Conservation (phyloP, 2,113 vertebrate species). For the Aspiorhynchus laticeps region DNA sequence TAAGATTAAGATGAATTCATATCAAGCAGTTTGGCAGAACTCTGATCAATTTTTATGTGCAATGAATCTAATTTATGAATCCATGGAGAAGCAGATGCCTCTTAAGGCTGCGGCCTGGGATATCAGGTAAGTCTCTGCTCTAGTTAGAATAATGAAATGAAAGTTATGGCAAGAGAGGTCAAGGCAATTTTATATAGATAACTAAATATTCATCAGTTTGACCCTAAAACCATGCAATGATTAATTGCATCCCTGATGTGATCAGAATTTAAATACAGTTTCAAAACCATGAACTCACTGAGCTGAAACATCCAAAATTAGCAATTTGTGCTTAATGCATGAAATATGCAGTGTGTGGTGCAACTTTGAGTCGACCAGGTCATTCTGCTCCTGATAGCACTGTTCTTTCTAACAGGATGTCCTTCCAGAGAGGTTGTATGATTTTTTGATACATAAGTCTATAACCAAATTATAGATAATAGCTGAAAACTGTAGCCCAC, state of each 20-base stretch:
- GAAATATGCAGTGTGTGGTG: not conserved
- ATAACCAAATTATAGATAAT: not conserved
- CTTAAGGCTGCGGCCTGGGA: not conserved
- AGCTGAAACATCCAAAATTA: conserved; percentile 52
- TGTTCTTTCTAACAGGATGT: not conserved
- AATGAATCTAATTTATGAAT: conserved; percentile 34
- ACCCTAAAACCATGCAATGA: conserved; percentile 64
- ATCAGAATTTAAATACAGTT: conserved; percentile 66
- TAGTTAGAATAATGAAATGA: conserved; percentile 61
- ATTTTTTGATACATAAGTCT: not conserved
- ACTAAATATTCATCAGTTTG: conserved; percentile 73
- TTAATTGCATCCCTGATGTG: conserved; percentile 65
- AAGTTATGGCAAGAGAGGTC: conserved; percentile 61
- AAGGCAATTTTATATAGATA: conserved; percentile 60
- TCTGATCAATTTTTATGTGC: not conserved
- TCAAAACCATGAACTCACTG: conserved; percentile 56
- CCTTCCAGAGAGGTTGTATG: not conserved
- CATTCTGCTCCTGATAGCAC: not conserved
- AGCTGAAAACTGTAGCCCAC: not conserved
- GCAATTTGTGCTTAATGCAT: conserved; percentile 55
- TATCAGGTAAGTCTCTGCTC: conserved; percentile 44
- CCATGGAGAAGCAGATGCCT: not conserved
- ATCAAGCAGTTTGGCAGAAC: not conserved
- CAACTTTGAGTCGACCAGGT: not conserved
- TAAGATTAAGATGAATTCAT: not conserved